phyloP scores from a whole-genome alignment of 2,113 vertebrate species.

The Lichenostomus cassidix region DNA sequence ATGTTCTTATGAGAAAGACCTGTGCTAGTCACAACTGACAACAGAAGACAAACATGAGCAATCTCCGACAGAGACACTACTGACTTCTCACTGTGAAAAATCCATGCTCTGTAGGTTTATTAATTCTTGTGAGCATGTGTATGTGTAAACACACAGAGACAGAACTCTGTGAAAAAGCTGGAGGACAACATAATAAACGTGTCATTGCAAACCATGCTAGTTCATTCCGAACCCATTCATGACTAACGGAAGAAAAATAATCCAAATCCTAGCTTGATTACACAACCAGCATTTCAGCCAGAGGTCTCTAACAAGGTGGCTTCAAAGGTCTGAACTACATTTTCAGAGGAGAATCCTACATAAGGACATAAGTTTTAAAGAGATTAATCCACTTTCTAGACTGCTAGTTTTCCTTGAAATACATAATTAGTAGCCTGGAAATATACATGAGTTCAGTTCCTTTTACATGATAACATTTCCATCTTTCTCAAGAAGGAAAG shows the following conservation, averaged over 20 bases:
- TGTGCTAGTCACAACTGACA: no score
- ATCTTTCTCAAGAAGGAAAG: neutral
- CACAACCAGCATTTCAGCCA: neutral
- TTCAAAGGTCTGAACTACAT: neutral
- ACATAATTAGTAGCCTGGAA: neutral
- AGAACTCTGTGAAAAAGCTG: neutral
- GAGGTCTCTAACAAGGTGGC: neutral
- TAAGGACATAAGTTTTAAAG: neutral
- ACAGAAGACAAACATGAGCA: neutral
- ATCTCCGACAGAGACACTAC: neutral
- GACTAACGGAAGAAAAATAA: conserved; percentile 16
- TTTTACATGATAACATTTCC: neutral
- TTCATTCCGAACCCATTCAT: conserved; percentile 35
- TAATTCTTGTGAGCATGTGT: neutral
- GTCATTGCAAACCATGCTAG: neutral
- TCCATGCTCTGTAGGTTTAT: neutral
- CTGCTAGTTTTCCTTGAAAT: neutral
- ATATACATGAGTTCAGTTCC: neutral
- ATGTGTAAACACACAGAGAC: neutral
- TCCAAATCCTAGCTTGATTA: neutral
- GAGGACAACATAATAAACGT: conserved; percentile 2
- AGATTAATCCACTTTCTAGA: neutral
- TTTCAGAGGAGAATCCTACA: neutral
- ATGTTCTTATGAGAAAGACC: no score
- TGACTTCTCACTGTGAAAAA: neutral